Percentiles rank a stretch among this genome's conserved stretches.
Conservation (phyloP, 2,888 invertebrate genomes). For the Eutolmus rufibarbis region DNA sequence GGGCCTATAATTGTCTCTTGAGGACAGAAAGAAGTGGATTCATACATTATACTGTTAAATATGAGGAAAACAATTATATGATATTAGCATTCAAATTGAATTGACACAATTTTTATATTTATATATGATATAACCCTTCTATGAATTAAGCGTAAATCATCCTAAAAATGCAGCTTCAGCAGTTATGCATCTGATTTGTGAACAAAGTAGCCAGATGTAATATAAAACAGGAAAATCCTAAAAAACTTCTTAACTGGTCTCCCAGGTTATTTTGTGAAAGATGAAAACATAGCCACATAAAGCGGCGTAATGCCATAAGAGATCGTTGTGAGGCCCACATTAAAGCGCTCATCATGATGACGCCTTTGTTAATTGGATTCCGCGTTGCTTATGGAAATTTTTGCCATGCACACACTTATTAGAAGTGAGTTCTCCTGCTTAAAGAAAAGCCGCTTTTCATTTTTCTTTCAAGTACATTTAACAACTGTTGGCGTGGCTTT, state of each 20-base stretch:
- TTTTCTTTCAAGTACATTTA: background rate
- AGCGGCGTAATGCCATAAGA: background rate
- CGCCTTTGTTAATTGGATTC: conserved; percentile 1
- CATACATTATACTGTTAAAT: too few species aligned
- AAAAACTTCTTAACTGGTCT: background rate
- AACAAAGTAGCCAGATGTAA: background rate
- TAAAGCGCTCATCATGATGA: background rate
- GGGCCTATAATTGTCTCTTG: too few species aligned
- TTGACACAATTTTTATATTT: too few species aligned
- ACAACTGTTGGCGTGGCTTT: background rate
- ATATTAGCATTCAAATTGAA: too few species aligned
- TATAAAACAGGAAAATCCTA: background rate
- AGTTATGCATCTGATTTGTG: background rate
- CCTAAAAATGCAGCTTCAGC: background rate
- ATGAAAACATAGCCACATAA: background rate
- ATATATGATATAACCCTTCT: background rate
- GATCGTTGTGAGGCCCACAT: background rate
- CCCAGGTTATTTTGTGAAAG: background rate
- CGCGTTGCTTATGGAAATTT: background rate
- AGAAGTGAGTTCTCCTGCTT: background rate
- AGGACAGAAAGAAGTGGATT: too few species aligned
- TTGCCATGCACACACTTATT: background rate
- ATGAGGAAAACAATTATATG: too few species aligned
- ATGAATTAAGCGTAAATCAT: background rate
- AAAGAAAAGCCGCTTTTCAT: conserved; percentile 4